Evolutionary conservation across 1,140 invertebrate species (phyloP), one percentile per base, ranked within the genome.

Genomic region (Magallana angulata): DNA sequence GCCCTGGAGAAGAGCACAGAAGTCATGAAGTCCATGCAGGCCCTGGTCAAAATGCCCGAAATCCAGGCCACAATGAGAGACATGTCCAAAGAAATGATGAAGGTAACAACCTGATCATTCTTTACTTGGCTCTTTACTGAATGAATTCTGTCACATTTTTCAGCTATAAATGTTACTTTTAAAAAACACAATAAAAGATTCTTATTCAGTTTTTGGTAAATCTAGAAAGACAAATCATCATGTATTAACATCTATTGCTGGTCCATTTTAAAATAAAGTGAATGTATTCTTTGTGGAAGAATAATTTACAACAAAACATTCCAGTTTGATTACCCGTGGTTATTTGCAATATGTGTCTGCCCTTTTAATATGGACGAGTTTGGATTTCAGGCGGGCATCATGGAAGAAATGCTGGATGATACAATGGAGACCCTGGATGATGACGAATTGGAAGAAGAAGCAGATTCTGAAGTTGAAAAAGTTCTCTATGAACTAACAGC

Each of bases 361-460:
- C 36, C 36, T 48, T 48, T n/a, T n/a, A n/a, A n/a, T 3, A 48
- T 48, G 36, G 7, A 18, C 36, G 64, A 71, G 9, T 16, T 16
- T 87, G n/a, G 86, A 18, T 89, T 89, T 9, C 71, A 97, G 95
- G 98, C 98, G 7, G 98, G 99, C n/a, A 99, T 99, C 76, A 98
- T 99, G 87, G 99, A 99, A 94, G 98, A 99, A 95, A 99, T 99
- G 99, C 95, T 99, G 64, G 98, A 99, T 91, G 99, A 99, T 94
- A 99, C 98, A 57, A 97, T 99, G 96, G 98, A 99, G 89, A 96
- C 96, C 7, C 95, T 99, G 71, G 91, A 93, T 24, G 94, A 94
- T 89, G 94, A 95, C 9, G 94, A 95, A 12, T 84, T 94, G 90
- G 94, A 95, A 57, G 94, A 99, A 93, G 97, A 97, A 91, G 98